phyloP scores from a whole-genome alignment of 2,113 vertebrate species.

The Clarias gariepinus region DNA sequence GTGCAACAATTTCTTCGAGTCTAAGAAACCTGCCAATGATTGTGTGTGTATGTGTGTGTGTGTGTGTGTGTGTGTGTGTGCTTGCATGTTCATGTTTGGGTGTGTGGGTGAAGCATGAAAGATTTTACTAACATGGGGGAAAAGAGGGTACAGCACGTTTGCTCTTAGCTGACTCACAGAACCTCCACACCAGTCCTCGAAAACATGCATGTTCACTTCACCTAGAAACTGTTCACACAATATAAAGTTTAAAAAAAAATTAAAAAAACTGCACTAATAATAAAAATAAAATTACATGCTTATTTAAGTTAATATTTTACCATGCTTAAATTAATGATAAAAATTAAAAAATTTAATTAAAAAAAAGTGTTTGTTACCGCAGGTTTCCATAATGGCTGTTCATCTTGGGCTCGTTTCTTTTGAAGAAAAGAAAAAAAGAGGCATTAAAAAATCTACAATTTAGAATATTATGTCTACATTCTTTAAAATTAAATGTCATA shows the following conservation, averaged over 20 bases:
- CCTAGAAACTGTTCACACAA: constrained; percentile 25
- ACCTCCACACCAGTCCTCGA: constrained; percentile 48
- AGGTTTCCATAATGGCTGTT: constrained; percentile 11
- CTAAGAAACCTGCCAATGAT: neutral
- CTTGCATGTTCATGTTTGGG: neutral
- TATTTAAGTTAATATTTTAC: no score
- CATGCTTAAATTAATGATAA: neutral
- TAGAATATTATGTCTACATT: neutral
- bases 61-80: neutral
- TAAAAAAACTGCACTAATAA: neutral
- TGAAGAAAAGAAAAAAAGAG: neutral
- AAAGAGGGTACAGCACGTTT: constrained; percentile 38
- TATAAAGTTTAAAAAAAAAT: neutral
- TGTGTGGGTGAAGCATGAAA: neutral
- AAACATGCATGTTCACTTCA: constrained; percentile 42
- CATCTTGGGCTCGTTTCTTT: neutral
- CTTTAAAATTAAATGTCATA: neutral
- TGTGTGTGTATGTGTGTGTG: neutral
- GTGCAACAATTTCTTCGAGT: no score
- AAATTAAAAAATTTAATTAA: no score
- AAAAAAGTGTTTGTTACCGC: neutral
- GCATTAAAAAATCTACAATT: neutral
- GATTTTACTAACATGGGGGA: constrained; percentile 32
- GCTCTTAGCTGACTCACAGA: constrained; percentile 29
- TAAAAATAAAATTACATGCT: no score